Conservation (phyloP, 2,797 vertebrate genomes). For the Gadopsis marmoratus region DNA sequence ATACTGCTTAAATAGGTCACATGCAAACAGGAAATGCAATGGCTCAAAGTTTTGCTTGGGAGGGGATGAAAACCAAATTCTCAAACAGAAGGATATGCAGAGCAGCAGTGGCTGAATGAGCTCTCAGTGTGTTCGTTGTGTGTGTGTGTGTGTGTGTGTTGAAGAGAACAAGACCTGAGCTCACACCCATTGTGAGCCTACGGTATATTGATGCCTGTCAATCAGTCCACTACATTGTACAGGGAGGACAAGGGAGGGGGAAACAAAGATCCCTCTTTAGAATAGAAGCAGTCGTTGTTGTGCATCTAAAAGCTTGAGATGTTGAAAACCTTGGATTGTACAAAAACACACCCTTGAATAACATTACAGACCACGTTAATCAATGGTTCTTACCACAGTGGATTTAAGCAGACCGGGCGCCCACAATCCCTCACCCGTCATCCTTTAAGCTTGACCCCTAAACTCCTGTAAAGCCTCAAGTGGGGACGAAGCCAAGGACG, state of each 20-base stretch:
- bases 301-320: conserved; percentile 43
- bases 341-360: conserved; percentile 65
- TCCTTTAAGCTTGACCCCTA: conserved; percentile 75
- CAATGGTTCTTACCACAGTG: conserved; percentile 71
- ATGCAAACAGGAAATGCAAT: background rate
- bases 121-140: background rate
- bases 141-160: conserved; percentile 5
- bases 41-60: background rate
- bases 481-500: conserved; percentile 80
- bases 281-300: conserved; percentile 20
- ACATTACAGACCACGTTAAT: conserved; percentile 69
- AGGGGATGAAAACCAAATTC: background rate
- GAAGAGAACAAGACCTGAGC: conserved; percentile 20
- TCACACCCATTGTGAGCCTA: conserved; percentile 38
- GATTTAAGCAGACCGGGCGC: conserved; percentile 64
- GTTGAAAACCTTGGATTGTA: conserved; percentile 49
- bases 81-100: conserved; percentile 18
- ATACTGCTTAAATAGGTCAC: background rate
- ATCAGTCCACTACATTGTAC: conserved; percentile 36
- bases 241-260: conserved; percentile 26
- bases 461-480: conserved; percentile 75
- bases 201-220: conserved; percentile 59
- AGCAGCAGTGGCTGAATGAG: conserved; percentile 19
- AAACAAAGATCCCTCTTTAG: conserved; percentile 40
- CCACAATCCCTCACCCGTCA: conserved; percentile 73